Base-by-base conservation (phyloP, 2,888 invertebrate genomes). In the Melieria omissa region DNA sequence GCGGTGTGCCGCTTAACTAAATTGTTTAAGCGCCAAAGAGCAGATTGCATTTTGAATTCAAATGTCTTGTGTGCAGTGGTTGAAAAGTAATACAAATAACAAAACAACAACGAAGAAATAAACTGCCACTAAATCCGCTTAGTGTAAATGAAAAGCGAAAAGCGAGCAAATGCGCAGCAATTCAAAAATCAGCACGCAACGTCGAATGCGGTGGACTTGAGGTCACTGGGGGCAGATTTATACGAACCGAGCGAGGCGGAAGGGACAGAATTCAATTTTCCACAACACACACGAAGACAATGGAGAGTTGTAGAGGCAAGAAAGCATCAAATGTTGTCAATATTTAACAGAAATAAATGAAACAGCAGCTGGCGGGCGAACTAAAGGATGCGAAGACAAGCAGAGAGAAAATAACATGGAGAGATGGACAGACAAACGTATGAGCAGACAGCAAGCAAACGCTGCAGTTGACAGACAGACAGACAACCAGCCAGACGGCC, bases 201-300 rank as follows among this genome's bases (percentile, higher is more conserved):
- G 73, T 75, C 74, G 65, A 70, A 75, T 74, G 75, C 74, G 74
- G 73, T 78, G 72, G 73, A 75, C 29, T 9, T 5, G 52, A 14
- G 52, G 5, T 52, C 62, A 62, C 62, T 62, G 52, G 62, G 62
- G 73, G 72, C 29, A 29, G 29, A 29, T 29, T 29, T 29, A 29
- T 29, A 29, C 29, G 29, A 29, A 29, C 29, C 29, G 29, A 29
- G 29, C 29, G 29, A 29, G 29, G 29, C 29, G 29, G 29, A 2
- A 29, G 29, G 29, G 29, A 2, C 29, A 29, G 29, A 29, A 29
- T 29, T 74, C 66, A 73, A 73, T 73, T 70, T 72, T 60, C 29
- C 54, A 52, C 52, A 3, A 29, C 29, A 29, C 29, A 29, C 29
- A 29, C 29, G 29, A 29, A 29, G 1, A 29, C 29, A 29, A 29